phyloP scores from a whole-genome alignment of 1,140 invertebrate species.

The Cyclina sinensis region DNA sequence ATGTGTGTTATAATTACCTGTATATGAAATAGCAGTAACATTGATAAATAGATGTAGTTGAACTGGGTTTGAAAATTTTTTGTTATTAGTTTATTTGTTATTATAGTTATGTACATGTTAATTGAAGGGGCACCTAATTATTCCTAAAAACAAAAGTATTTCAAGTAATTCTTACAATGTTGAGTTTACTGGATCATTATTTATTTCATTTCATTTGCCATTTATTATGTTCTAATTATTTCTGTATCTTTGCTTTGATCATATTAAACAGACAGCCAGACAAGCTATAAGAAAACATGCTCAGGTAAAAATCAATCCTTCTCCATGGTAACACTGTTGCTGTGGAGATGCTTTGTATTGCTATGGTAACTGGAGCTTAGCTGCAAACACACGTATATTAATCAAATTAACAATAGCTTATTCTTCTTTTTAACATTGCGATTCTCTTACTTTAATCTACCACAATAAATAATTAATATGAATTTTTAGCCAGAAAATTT shows the following conservation, averaged over 20 bases:
- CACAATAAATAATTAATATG: too few species aligned
- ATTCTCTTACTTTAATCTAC: too few species aligned
- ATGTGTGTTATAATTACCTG: too few species aligned
- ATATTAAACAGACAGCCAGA: constrained; percentile 51
- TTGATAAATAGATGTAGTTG: too few species aligned
- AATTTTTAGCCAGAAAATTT: too few species aligned
- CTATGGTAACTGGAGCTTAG: constrained; percentile 35
- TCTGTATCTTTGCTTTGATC: constrained; percentile 7
- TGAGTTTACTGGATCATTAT: not conserved
- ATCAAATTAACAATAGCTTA: constrained; percentile 1
- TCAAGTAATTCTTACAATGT: too few species aligned
- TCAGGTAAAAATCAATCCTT: constrained; percentile 45
- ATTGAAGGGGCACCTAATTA: too few species aligned
- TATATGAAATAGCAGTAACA: too few species aligned
- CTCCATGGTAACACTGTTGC: constrained; percentile 40
- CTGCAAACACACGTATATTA: not conserved
- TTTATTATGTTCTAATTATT: not conserved
- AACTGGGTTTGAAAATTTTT: too few species aligned
- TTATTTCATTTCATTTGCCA: not conserved
- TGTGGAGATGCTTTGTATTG: constrained; percentile 37
- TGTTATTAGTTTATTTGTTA: too few species aligned
- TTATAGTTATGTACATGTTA: too few species aligned
- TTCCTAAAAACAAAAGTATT: too few species aligned
- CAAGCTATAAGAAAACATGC: constrained; percentile 53
- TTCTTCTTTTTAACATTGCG: not conserved